Evolutionary conservation across 2,113 vertebrate species (phyloP).

Genomic region (Gallinago paraguaiae): DNA sequence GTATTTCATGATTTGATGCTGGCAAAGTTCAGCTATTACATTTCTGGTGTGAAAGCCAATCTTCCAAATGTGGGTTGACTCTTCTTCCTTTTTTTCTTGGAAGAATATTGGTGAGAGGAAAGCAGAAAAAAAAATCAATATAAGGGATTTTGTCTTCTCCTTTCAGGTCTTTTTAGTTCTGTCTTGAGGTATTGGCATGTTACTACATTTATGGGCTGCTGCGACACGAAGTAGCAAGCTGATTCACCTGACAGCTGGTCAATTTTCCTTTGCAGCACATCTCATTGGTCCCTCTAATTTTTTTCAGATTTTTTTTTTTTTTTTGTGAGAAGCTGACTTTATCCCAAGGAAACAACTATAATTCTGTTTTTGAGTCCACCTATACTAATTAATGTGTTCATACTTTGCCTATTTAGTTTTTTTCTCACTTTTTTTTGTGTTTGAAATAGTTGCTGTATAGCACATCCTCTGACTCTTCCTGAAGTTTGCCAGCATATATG

Average conservation of each 20-base stretch:
- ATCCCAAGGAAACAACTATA: neutral
- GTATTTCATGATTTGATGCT: neutral
- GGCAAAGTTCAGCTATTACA: neutral
- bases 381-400: neutral
- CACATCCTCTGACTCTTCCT: neutral
- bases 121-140: neutral
- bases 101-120: neutral
- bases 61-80: neutral
- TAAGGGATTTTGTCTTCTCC: neutral
- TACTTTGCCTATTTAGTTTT: neutral
- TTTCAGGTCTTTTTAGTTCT: neutral
- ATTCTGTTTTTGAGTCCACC: neutral
- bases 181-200: neutral
- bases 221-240: neutral
- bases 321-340: neutral
- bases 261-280: neutral
- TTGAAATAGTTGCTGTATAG: neutral
- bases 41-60: neutral
- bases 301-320: neutral
- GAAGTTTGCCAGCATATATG: neutral
- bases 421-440: neutral
- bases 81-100: neutral
- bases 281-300: neutral
- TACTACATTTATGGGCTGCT: neutral
- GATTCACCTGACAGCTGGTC: neutral